Evolutionary conservation across 1,140 invertebrate genomes (phyloP), one percentile per base, ranked within the genome.

Genomic region (Lepidurus apus): DNA sequence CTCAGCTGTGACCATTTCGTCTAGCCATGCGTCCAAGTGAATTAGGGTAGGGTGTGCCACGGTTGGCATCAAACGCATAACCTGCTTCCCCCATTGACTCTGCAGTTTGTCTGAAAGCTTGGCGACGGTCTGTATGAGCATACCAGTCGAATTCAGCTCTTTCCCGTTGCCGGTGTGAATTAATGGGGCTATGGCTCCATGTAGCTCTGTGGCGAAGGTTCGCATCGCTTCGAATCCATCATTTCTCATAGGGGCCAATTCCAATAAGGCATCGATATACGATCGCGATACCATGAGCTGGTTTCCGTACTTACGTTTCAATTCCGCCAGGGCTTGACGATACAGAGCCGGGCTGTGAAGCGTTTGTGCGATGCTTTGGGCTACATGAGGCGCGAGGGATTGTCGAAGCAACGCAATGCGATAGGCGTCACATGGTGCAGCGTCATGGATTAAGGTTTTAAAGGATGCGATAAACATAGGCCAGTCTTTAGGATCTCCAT

Each of bases 391-490:
- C 0, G 17, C 45, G 6, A 77, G 24, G 3, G 53, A 21, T 11
- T 77, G 47, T 10, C 45, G n/a, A 7, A 77, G 44, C 0, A 45
- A 34, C 4, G 77, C 47, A 8, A 77, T 42, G 26, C 26, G 26
- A 21, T 77, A 26, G 3, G 43, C 77, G 26, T 77, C 53, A 34
- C 21, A 65, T 3, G 6, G 13, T 1, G 73, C 47, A 9, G 53
- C 77, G 17, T 77, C 77, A 21, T 77, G 77, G 17, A 65, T 42
- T 0, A 77, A 73, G 6, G 34, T 65, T 26, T 53, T 47, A 6
- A 77, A 77, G 11, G 45, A 45, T 8, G 42, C 42, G 11, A 77
- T 53, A 45, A 77, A 77, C 77, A 77, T 77, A 21, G 77, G 44
- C 77, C 77, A 77, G 10, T 77, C 11, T 9, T 34, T 21, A 10